phyloP scores from a whole-genome alignment of 2,888 invertebrate genomes.

The Tetheella fluctuosa region DNA sequence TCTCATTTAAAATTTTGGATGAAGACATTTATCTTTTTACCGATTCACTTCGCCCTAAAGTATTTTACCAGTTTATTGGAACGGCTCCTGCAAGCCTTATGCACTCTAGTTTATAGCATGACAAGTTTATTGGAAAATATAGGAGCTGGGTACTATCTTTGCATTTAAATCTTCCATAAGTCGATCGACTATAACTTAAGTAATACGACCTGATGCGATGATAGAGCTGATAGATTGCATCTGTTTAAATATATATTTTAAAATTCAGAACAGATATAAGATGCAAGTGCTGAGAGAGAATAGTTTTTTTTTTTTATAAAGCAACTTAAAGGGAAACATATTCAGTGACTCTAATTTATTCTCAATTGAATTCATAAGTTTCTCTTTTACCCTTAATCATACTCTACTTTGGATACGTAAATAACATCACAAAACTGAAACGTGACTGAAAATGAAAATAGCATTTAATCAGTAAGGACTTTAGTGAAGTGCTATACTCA shows the following conservation, averaged over 20 bases:
- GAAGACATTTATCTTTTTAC: not conserved
- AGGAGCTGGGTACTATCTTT: slow-evolving; percentile 54
- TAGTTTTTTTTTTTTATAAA: not conserved
- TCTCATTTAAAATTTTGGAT: not conserved
- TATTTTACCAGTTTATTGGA: slow-evolving; percentile 35
- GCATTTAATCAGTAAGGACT: too few species aligned
- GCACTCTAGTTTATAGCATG: slow-evolving; percentile 43
- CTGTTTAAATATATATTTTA: slow-evolving; percentile 17
- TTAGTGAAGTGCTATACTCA: slow-evolving; percentile 50
- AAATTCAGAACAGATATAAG: slow-evolving; percentile 17
- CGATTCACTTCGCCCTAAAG: slow-evolving; percentile 11
- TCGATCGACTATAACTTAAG: slow-evolving; percentile 28
- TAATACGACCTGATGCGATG: slow-evolving; percentile 18
- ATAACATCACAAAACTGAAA: too few species aligned
- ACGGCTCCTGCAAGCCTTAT: slow-evolving; percentile 23
- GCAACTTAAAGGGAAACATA: not conserved
- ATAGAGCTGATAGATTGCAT: slow-evolving; percentile 36
- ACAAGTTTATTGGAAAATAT: slow-evolving; percentile 65
- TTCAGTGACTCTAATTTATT: not conserved
- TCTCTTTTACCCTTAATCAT: too few species aligned
- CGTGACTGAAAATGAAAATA: too few species aligned
- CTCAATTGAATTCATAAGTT: too few species aligned
- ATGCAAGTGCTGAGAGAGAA: not conserved
- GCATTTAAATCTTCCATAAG: slow-evolving; percentile 69
- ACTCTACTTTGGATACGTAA: too few species aligned